Evolutionary conservation across 2,113 vertebrate genomes (phyloP).

Genomic region (Blennius ocellaris): DNA sequence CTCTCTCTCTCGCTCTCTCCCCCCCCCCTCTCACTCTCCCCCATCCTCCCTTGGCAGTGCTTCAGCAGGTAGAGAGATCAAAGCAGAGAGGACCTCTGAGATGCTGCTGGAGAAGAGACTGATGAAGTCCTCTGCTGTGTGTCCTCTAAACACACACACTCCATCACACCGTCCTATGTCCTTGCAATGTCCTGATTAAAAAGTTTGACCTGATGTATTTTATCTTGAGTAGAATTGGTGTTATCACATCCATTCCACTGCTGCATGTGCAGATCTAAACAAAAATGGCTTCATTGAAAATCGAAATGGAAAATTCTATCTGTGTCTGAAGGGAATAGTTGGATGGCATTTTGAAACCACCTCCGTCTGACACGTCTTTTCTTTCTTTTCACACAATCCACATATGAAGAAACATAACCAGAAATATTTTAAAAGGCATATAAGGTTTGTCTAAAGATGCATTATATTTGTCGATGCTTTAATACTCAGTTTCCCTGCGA

Average conservation of each 20-base stretch:
- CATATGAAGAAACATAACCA: too few relatives aligned
- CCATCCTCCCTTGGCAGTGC: constrained; percentile 74
- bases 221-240: constrained; percentile 62
- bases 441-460: too few relatives aligned
- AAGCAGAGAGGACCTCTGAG: constrained; percentile 77
- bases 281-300: constrained; percentile 23
- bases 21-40: background rate
- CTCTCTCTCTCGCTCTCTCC: background rate
- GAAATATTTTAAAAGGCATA: too few relatives aligned
- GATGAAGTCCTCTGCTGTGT: constrained; percentile 77
- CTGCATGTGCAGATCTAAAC: constrained; percentile 31
- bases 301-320: constrained; percentile 9
- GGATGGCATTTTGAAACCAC: constrained; percentile 25
- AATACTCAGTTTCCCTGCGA: constrained; percentile 4
- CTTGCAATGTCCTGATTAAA: constrained; percentile 81
- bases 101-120: constrained; percentile 73
- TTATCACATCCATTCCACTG: constrained; percentile 40
- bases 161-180: constrained; percentile 76
- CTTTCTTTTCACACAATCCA: background rate
- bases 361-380: background rate
- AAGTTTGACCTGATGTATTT: constrained; percentile 76
- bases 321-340: constrained; percentile 2
- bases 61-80: constrained; percentile 80
- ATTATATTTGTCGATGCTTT: constrained; percentile 1
- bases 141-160: constrained; percentile 81